phyloP scores from a whole-genome alignment of 2,888 invertebrate species.

The Pristionchus japonicus region DNA sequence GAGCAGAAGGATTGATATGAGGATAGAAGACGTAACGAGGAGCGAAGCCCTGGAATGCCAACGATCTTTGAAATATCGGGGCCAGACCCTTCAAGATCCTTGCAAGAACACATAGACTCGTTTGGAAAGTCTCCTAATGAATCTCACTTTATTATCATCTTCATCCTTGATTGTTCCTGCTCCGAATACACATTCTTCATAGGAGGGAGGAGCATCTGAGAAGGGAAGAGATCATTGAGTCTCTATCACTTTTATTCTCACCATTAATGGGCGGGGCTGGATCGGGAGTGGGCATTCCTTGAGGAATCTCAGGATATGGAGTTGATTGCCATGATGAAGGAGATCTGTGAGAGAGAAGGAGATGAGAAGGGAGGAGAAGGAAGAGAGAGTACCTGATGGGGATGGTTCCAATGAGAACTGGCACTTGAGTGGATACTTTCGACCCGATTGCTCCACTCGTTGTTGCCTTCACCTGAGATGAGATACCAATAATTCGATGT shows the following conservation, averaged over 20 bases:
- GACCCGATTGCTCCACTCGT: constrained; percentile 50
- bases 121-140: neutral
- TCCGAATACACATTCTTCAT: constrained; percentile 71
- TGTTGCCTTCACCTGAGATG: constrained; percentile 47
- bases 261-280: neutral
- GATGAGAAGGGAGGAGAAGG: neutral
- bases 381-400: constrained; percentile 47
- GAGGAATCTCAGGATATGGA: neutral
- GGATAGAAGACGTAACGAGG: constrained; percentile 46
- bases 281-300: neutral
- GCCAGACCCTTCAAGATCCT: too few species aligned
- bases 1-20: constrained; percentile 7
- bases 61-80: neutral
- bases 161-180: constrained; percentile 69
- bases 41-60: neutral
- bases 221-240: neutral
- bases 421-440: constrained; percentile 48
- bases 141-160: constrained; percentile 67
- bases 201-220: constrained; percentile 71
- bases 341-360: neutral
- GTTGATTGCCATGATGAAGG: neutral
- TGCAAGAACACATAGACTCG: neutral
- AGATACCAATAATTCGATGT: neutral
- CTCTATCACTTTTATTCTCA: neutral
- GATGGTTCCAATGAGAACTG: constrained; percentile 53